Conservation (phyloP, 2,888 invertebrate genomes). For the Cryptophagus acutangulus region DNA sequence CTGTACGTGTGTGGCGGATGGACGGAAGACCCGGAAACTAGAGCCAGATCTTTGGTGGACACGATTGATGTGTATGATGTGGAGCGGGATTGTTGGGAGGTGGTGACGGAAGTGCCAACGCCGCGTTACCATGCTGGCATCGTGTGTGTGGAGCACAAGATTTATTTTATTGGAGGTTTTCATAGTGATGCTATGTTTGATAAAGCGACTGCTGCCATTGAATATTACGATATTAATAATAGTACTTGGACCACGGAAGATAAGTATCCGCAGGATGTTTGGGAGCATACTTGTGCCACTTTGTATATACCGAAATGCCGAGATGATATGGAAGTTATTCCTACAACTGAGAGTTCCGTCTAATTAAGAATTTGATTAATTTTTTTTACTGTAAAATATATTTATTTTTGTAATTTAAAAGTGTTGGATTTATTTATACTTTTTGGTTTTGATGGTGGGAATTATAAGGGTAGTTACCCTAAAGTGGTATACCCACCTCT, state of each 20-base stretch:
- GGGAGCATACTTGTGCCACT: constrained; percentile 66
- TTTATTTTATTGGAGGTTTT: constrained; percentile 67
- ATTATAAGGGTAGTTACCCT: too few species aligned
- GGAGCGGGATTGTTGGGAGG: constrained; percentile 55
- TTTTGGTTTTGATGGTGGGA: not conserved
- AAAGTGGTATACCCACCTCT: too few species aligned
- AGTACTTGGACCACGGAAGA: constrained; percentile 59
- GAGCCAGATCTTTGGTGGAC: constrained; percentile 49
- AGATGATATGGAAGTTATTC: constrained; percentile 37
- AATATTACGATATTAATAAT: constrained; percentile 60
- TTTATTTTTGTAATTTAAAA: constrained; percentile 4
- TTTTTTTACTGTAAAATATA: constrained; percentile 5
- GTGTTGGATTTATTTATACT: not conserved
- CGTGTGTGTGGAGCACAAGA: constrained; percentile 55
- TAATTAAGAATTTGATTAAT: constrained; percentile 13
- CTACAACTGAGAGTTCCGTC: constrained; percentile 26
- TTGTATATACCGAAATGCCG: constrained; percentile 59
- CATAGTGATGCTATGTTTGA: constrained; percentile 63
- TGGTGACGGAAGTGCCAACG: constrained; percentile 58
- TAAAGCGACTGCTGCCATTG: constrained; percentile 61
- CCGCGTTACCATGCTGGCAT: constrained; percentile 66
- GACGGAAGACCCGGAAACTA: constrained; percentile 54
- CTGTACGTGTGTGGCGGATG: constrained; percentile 64
- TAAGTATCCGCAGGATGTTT: constrained; percentile 62
- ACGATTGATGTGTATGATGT: constrained; percentile 63